Base-by-base conservation (phyloP, 2,888 invertebrate genomes). In the Hermaeophaga mercurialis region DNA sequence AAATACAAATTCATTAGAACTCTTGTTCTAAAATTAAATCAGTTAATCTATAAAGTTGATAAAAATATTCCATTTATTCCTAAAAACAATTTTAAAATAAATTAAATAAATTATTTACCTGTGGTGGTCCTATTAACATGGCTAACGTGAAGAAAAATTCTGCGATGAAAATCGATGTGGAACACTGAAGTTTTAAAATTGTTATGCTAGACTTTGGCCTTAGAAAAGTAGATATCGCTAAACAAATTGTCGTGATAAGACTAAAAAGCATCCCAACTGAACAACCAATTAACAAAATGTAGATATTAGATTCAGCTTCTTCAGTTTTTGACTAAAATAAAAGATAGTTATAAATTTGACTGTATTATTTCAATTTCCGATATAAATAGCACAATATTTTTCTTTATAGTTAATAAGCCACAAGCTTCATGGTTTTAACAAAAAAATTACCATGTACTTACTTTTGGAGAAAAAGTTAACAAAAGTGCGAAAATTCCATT, bases 161-260 rank as follows among this genome's bases (percentile, higher is more conserved):
- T 44, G 87, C 84, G 70, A 88, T 87, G 31, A 87, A 84, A 53
- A 89, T 79, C 9, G 88, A 85, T 1, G 85, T 80, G 67, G 86
- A 86, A 70, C 86, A 87, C 71, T 88, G 88, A 66, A 87, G 78
- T 75, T 88, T 87, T 44, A 88, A 78, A 73, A 85, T 85, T 61
- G 84, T 82, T 31, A 86, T 75, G 70, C 85, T 85, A 56, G 80
- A 81, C 33, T 78, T 78, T 62, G 79, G 78, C 43, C 78, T 75
- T 65, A 80, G 75, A 79, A 82, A 81, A 62, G 80, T 79, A 6
- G 79, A 75, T 6, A 79, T 72, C 11, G 61, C 62, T 34, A 83
- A 73, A 52, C 83, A 75, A 36, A 80, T 66, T 9, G 79, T 76
- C 2, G 82, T 76, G 15, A 82, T 62, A 1, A 80, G 63, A 17